These are phyloP conservation scores for Diachasmimorpha longicaudata DNA, from an alignment of 1,140 invertebrate species.

Conservation along the genomic window DNA sequence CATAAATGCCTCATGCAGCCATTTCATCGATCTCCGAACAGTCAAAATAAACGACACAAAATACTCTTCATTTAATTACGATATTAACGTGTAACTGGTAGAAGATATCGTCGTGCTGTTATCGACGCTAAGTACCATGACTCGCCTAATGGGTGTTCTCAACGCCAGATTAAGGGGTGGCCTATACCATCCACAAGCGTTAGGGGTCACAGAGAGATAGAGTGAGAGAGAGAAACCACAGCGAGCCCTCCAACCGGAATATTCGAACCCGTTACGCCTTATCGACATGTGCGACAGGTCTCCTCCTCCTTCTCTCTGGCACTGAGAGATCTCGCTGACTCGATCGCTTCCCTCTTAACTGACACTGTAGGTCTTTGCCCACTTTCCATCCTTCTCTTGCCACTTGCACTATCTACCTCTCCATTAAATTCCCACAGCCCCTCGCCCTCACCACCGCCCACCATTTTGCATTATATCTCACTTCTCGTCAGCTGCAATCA, in stretches of 20 bases:
- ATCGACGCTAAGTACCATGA: constrained; percentile 38
- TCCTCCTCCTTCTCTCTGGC: background rate
- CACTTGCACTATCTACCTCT: background rate
- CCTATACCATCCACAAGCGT: background rate
- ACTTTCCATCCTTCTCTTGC: background rate
- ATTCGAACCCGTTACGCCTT: constrained; percentile 30
- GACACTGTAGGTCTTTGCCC: background rate
- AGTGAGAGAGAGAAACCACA: background rate
- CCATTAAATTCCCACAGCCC: background rate
- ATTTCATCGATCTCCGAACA: background rate
- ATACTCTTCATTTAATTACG: constrained; percentile 30
- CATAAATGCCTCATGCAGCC: background rate
- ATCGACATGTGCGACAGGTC: constrained; percentile 32
- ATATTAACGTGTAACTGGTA: constrained; percentile 27
- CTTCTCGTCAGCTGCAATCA: background rate
- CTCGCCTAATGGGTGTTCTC: constrained; percentile 35
- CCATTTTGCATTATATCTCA: background rate
- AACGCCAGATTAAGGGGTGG: constrained; percentile 32
- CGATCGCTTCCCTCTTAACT: background rate
- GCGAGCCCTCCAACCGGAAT: background rate
- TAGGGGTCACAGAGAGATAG: background rate
- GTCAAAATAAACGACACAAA: background rate
- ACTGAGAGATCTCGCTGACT: background rate
- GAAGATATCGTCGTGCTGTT: constrained; percentile 27
- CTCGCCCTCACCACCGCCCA: background rate